These are phyloP conservation scores for Passerina amoena DNA, from an alignment of 2,113 vertebrate species.

Conservation along the genomic window DNA sequence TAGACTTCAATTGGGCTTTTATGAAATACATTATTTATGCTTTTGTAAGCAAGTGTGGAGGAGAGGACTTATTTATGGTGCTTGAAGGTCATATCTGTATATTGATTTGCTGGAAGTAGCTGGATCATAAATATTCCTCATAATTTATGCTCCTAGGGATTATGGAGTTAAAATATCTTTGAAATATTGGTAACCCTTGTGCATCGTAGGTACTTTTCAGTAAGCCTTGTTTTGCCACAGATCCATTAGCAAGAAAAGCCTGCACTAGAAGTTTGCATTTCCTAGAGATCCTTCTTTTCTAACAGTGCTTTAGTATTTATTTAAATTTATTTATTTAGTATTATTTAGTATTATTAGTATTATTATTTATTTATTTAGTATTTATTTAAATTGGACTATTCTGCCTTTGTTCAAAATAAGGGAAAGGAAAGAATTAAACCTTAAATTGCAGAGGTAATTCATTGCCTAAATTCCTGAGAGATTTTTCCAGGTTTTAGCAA, in stretches of 20 bases:
- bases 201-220: not conserved
- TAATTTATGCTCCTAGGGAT: not conserved
- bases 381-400: not conserved
- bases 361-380: too few species aligned
- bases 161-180: not conserved
- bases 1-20: not conserved
- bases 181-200: not conserved
- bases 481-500: not conserved
- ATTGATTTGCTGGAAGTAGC: not conserved
- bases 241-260: not conserved
- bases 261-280: not conserved
- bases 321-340: constrained; percentile 1
- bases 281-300: not conserved
- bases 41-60: not conserved
- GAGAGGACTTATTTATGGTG: not conserved
- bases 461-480: not conserved
- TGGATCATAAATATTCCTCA: not conserved
- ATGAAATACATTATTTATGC: not conserved
- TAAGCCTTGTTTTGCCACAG: not conserved
- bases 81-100: not conserved
- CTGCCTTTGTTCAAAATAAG: not conserved
- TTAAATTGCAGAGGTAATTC: not conserved
- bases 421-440: not conserved
- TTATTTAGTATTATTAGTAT: too few species aligned
- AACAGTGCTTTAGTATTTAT: not conserved